phyloP scores from a whole-genome alignment of 2,113 vertebrate genomes.

The Gallinago media region DNA sequence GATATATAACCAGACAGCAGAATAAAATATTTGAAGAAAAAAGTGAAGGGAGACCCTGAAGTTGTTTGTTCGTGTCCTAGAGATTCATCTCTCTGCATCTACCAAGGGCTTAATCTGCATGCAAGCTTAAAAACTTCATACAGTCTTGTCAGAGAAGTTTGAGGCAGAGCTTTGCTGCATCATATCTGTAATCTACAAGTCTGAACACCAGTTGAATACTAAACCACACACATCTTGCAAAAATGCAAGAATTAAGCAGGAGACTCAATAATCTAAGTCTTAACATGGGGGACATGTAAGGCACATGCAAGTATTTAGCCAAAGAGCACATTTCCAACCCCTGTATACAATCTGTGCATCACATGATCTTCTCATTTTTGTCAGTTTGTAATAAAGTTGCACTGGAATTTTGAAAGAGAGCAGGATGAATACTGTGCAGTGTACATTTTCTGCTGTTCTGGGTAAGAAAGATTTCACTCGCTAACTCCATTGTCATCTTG shows the following conservation, averaged over 20 bases:
- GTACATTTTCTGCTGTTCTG: background rate
- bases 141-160: background rate
- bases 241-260: background rate
- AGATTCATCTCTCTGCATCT: background rate
- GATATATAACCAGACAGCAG: background rate
- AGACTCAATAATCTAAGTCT: background rate
- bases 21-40: background rate
- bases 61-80: fast-evolving
- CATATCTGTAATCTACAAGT: background rate
- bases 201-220: constrained; percentile 4
- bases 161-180: background rate
- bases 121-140: background rate
- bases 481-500: background rate
- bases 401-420: constrained; percentile 1
- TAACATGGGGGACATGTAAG: background rate
- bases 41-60: background rate
- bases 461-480: constrained; percentile 1
- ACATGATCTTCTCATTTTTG: background rate
- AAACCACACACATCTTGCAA: background rate
- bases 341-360: background rate
- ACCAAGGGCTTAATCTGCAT: background rate
- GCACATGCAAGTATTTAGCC: constrained; percentile 20
- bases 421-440: background rate
- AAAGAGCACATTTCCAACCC: constrained; percentile 18
- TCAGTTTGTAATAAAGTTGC: background rate